Conservation (phyloP, 2,888 invertebrate genomes). For the Nephrotoma flavescens region DNA sequence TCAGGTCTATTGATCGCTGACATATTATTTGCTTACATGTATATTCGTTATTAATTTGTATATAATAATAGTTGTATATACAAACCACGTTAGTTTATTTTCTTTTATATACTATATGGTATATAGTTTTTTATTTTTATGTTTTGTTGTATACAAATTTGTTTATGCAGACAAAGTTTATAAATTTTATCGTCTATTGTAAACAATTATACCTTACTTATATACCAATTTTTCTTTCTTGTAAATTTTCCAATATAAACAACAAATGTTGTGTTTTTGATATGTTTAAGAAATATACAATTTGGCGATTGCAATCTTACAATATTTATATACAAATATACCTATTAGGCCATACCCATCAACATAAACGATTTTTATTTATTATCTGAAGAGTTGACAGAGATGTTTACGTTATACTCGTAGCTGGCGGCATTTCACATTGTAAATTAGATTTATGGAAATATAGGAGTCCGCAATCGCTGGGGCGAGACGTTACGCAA, state of each 20-base stretch:
- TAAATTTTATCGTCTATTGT: background rate
- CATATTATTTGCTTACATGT: background rate
- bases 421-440: no score
- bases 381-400: background rate
- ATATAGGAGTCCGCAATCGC: background rate
- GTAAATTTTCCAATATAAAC: background rate
- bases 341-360: background rate
- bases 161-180: background rate
- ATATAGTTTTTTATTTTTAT: background rate
- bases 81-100: background rate
- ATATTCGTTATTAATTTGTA: background rate
- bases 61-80: background rate
- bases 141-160: background rate
- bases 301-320: background rate
- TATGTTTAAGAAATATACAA: background rate
- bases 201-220: background rate
- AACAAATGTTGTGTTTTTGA: background rate
- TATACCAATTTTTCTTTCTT: background rate
- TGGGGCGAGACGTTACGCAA: background rate
- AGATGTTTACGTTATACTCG: background rate
- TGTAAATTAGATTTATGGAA: background rate
- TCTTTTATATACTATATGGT: background rate
- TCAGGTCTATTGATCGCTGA: background rate
- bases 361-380: background rate
- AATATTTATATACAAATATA: background rate